Conservation (phyloP, 2,888 invertebrate genomes). For the Apotomis capreana region DNA sequence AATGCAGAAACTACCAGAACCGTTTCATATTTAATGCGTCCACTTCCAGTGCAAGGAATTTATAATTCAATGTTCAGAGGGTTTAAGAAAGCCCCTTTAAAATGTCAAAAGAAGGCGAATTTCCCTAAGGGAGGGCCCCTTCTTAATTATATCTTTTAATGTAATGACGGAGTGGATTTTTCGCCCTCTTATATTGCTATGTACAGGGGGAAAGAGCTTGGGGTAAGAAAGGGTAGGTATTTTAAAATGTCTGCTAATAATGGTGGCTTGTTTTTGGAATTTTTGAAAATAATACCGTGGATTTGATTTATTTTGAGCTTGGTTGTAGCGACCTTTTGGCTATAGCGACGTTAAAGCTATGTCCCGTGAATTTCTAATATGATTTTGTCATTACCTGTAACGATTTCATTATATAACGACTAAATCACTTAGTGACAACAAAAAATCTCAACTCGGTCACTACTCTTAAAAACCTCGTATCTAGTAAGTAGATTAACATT, state of each 20-base stretch:
- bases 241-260: constrained; percentile 18
- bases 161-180: constrained; percentile 82
- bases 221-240: constrained; percentile 35
- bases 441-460: too few species aligned
- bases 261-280: background rate
- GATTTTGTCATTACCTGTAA: too few species aligned
- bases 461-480: too few species aligned
- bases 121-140: constrained; percentile 73
- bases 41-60: constrained; percentile 31
- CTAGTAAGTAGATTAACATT: too few species aligned
- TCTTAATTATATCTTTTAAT: constrained; percentile 83
- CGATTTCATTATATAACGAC: too few species aligned
- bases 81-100: constrained; percentile 78
- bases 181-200: constrained; percentile 63
- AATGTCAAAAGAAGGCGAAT: constrained; percentile 81
- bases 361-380: too few species aligned
- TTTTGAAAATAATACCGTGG: too few species aligned
- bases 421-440: too few species aligned
- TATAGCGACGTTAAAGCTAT: too few species aligned
- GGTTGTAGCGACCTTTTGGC: too few species aligned
- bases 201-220: constrained; percentile 49
- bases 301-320: too few species aligned
- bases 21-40: constrained; percentile 1
- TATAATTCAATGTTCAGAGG: constrained; percentile 47
- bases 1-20: background rate